Base-by-base conservation (phyloP, 1,140 invertebrate genomes). In the Papilio polytes region DNA sequence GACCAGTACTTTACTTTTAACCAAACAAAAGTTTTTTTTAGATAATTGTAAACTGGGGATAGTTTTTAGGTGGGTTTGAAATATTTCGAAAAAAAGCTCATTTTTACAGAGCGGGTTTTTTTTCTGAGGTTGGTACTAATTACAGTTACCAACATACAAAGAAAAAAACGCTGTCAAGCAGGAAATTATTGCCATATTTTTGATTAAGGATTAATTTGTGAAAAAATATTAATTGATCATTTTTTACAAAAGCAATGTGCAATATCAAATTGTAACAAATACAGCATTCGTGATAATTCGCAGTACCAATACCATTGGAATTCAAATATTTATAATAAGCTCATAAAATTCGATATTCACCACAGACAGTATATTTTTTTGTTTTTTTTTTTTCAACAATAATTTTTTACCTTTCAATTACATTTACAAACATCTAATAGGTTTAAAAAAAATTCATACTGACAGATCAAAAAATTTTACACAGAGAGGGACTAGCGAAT, bases 341-440 rank as follows among this genome's bases (percentile, higher is more conserved):
- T 94, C 92, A 91, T 94, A 92, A 92, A 94, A 94, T 94, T 94
- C 92, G 91, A 90, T 94, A 91, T 90, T 88, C 87, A 92, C 91
- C 91, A 93, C 91, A 92, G 90, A 92, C 85, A 92, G 88, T 91
- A 89, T 90, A 90, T 88, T 90, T 91, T 93, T 87, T 93, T 89
- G 87, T 85, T 66, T n/a, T 20, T 59, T 41, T 81, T 81, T 66
- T 59, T 13, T 26, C 80, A 77, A 15, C 80, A 77, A 15, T 15
- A 82, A 77, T 74, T 81, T 80, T 82, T 77, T 81, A 6, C n/a
- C n/a, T 26, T 63, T 63, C 59, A 26, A 63, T 81, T 80, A 82
- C 70, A 88, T 86, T 87, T 88, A 85, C 81, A 89, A 90, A 93
- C 89, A 90, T 83, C 85, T 89, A 90, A 82, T 82, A 79, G 66